These are phyloP conservation scores for Drosophila merina DNA, from an alignment of 2,888 invertebrate genomes.

Conservation along the genomic window DNA sequence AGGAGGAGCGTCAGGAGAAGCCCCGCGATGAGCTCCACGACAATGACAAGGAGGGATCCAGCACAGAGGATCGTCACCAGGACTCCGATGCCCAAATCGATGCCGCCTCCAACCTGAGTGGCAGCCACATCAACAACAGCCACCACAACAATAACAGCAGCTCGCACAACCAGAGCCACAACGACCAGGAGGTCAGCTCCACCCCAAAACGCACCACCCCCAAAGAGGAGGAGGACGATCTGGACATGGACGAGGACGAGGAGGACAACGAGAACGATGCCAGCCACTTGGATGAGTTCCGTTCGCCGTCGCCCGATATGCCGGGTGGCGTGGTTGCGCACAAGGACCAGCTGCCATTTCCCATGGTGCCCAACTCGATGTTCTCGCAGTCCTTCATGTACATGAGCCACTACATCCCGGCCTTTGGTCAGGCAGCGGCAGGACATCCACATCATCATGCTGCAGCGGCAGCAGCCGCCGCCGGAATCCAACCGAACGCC, in stretches of 20 bases:
- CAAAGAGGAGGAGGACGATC: conserved; percentile 82
- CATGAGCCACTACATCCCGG: conserved; percentile 94
- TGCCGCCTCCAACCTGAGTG: conserved; percentile 10
- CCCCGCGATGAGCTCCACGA: conserved; percentile 42
- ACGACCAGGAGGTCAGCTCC: conserved; percentile 31
- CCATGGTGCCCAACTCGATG: conserved; percentile 94
- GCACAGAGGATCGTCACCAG: conserved; percentile 31
- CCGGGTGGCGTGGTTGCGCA: conserved; percentile 76
- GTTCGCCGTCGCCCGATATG: conserved; percentile 82
- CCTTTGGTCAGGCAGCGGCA: conserved; percentile 85
- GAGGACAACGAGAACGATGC: conserved; percentile 83
- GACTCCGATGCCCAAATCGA: conserved; percentile 23
- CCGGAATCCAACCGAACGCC: conserved; percentile 76
- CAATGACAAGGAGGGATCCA: conserved; percentile 56
- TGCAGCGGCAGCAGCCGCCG: conserved; percentile 84
- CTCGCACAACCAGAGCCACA: conserved; percentile 27
- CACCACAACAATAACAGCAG: conserved; percentile 40
- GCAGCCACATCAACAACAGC: conserved; percentile 27
- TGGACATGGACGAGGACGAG: conserved; percentile 83
- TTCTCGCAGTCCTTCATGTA: conserved; percentile 96
- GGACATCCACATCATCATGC: conserved; percentile 82
- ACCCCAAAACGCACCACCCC: conserved; percentile 76
- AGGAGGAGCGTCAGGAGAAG: conserved; percentile 63
- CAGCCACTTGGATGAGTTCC: conserved; percentile 83
- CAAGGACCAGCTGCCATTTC: conserved; percentile 88